Percentiles rank a stretch among this genome's conserved stretches.
phyloP scores from a whole-genome alignment of 2,797 vertebrate species.

The Decapterus maruadsi region DNA sequence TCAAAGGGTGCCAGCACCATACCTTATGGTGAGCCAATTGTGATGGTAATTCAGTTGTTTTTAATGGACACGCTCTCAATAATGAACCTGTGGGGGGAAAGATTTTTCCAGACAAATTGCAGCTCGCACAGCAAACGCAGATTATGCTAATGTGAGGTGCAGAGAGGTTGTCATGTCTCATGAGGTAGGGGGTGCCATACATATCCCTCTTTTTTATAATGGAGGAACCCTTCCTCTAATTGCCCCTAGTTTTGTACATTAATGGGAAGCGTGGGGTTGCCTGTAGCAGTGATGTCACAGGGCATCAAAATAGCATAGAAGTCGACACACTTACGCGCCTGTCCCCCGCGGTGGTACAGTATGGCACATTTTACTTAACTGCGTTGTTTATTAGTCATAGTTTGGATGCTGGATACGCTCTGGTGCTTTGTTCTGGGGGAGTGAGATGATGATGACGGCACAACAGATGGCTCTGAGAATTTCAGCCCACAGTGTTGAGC shows the following conservation, averaged over 20 bases:
- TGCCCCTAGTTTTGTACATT: conserved; percentile 65
- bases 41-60: conserved; percentile 85
- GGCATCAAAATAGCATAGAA: conserved; percentile 50
- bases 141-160: conserved; percentile 81
- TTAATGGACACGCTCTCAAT: conserved; percentile 82
- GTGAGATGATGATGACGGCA: conserved; percentile 37
- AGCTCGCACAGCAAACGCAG: conserved; percentile 71
- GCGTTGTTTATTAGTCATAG: conserved; percentile 50
- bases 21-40: conserved; percentile 75
- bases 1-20: conserved; percentile 72
- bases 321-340: conserved; percentile 18
- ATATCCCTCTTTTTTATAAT: conserved; percentile 60
- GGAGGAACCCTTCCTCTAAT: conserved; percentile 66
- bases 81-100: conserved; percentile 77
- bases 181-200: conserved; percentile 64
- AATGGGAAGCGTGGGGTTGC: conserved; percentile 60
- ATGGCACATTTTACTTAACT: conserved; percentile 28
- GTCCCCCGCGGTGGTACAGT: conserved; percentile 25
- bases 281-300: conserved; percentile 45
- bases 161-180: conserved; percentile 63
- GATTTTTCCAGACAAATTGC: conserved; percentile 83
- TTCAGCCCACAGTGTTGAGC: conserved; percentile 30
- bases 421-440: conserved; percentile 33
- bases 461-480: conserved; percentile 55
- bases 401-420: conserved; percentile 33